These are phyloP conservation scores for Acestrorhynchus altus DNA, from an alignment of 2,797 vertebrate genomes.

Conservation along the genomic window DNA sequence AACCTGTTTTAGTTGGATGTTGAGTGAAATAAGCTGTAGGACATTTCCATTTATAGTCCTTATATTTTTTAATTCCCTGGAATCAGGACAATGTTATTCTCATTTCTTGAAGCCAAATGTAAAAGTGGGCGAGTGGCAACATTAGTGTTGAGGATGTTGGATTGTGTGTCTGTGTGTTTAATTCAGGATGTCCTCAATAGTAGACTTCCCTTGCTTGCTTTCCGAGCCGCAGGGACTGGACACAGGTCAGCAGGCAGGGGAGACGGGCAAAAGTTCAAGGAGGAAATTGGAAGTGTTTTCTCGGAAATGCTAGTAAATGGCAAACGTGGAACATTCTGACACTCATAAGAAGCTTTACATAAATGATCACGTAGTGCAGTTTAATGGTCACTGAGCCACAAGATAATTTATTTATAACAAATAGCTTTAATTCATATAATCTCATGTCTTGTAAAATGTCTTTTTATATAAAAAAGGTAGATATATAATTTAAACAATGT, in stretches of 20 bases:
- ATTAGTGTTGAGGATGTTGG: slow-evolving; percentile 8
- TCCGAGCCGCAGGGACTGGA: slow-evolving; percentile 41
- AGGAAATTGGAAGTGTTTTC: slow-evolving; percentile 46
- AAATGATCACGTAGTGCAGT: background rate
- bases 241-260: slow-evolving; percentile 42
- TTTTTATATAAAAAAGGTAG: too few species aligned
- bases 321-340: background rate
- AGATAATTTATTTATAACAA: too few species aligned
- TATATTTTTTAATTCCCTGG: background rate
- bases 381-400: background rate
- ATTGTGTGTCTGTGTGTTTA: slow-evolving; percentile 39
- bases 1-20: too few species aligned
- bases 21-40: background rate
- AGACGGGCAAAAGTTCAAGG: slow-evolving; percentile 45
- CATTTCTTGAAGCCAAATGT: background rate
- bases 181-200: slow-evolving; percentile 63
- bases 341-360: background rate
- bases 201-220: slow-evolving; percentile 55
- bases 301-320: slow-evolving; percentile 15
- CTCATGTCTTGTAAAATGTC: too few species aligned
- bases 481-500: too few species aligned
- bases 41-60: background rate
- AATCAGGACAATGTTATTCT: background rate
- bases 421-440: too few species aligned
- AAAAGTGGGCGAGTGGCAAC: background rate